Evolutionary conservation across 1,140 invertebrate species (phyloP).

Genomic region (Drosophila subpulchrella): DNA sequence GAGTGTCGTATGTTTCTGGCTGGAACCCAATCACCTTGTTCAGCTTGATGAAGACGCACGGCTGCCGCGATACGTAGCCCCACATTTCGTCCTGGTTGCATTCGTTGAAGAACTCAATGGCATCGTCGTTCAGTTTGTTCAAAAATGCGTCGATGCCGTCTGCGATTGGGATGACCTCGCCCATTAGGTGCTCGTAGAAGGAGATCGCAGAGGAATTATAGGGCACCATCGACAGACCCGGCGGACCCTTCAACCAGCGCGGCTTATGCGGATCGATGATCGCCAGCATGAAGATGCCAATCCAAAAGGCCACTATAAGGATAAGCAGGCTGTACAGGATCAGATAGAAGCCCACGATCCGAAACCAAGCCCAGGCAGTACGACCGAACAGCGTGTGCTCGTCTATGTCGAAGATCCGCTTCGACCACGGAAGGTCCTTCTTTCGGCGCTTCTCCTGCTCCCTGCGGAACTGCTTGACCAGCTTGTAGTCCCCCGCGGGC

Average conservation of each 20-base stretch:
- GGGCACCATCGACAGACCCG: conserved; percentile 50
- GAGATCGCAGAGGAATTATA: not conserved
- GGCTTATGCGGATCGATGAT: not conserved
- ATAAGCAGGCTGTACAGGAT: conserved; percentile 22
- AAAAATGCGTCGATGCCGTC: conserved; percentile 40
- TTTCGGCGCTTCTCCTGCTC: conserved; percentile 17
- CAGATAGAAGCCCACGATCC: conserved; percentile 49
- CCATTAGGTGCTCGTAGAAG: conserved; percentile 4
- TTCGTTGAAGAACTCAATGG: conserved; percentile 10
- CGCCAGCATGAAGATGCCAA: not conserved
- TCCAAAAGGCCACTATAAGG: not conserved
- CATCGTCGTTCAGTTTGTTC: not conserved
- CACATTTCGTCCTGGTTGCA: conserved; percentile 49
- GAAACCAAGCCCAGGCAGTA: conserved; percentile 43
- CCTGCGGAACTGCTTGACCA: conserved; percentile 52
- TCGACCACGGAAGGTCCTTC: conserved; percentile 58
- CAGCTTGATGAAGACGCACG: conserved; percentile 53
- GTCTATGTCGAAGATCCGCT: conserved; percentile 49
- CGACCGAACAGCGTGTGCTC: conserved; percentile 31
- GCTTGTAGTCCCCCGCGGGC: conserved; percentile 38
- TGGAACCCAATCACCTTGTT: conserved; percentile 42
- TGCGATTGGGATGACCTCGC: conserved; percentile 16
- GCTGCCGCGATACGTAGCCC: conserved; percentile 34
- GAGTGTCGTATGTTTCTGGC: conserved; percentile 37
- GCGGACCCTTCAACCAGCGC: conserved; percentile 15